Evolutionary conservation across 2,113 vertebrate species (phyloP), one percentile per base, ranked within the genome.

Genomic region (Rhinopithecus roxellana): DNA sequence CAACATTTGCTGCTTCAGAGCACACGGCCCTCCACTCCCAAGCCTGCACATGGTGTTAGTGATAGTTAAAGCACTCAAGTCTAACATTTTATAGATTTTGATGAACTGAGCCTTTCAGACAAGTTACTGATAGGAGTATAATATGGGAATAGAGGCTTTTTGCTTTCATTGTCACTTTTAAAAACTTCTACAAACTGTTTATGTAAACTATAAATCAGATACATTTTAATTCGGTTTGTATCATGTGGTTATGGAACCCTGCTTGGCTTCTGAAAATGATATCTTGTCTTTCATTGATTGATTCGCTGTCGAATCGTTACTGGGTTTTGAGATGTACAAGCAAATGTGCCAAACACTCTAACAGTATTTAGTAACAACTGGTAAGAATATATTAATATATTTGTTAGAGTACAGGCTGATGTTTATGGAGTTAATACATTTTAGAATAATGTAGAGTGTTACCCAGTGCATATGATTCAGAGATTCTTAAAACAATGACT

Each of bases 21-120:
- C 98, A 98, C 98, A 98, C 93, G 97, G 98, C 97, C 98, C 98
- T 98, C 98, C 98, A 98, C 98, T 98, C 97, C 96, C 97, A 97
- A 97, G 96, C 98, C 97, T 98, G 93, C 98, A 98, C 98, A 97
- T 97, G 97, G 93, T 97, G 98, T 98, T 98, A 98, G 98, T 98
- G 98, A 98, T 99, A 99, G 99, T 99, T 99, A 99, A 99, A 99
- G 98, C 98, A 97, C 98, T 98, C 98, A 98, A 98, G 98, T 98
- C 99, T 99, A 99, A 98, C 98, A 97, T 99, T 99, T 99, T 98
- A 99, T 99, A 99, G 99, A 98, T 98, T 98, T 98, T 95, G 72
- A 98, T 98, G 98, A 99, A 96, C 97, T 95, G 97, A 98, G 96
- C 94, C 96, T 98, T 98, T 98, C 98, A 98, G 97, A 97, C 96